Evolutionary conservation across 2,113 vertebrate species (phyloP), one percentile per base, ranked within the genome.

Genomic region (Acrocephalus kingi): DNA sequence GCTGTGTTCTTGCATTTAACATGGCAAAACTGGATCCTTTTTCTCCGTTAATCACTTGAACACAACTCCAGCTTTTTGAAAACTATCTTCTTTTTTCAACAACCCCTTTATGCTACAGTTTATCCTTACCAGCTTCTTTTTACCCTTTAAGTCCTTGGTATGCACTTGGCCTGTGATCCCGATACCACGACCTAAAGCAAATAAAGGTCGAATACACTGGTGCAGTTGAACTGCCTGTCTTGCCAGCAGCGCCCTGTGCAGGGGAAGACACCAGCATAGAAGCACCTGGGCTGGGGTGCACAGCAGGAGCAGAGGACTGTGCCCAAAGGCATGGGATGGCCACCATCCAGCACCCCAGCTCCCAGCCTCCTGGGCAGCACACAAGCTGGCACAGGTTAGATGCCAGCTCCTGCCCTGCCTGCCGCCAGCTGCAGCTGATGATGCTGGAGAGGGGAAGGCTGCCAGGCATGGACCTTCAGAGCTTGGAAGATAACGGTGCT

Each of bases 191-290:
- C 55, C 68, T 73, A 76, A 51, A 93, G 12, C 55, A 20, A 46
- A 28, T 2, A 8, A 11, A n/a, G 3, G 25, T 43, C 45, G 81
- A 77, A 87, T 20, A 41, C 9, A 33, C 33, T 1, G 6, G 16
- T 13, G 37, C 8, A 24, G 46, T 2, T 48, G 21, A 52, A 7
- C 52, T 39, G 25, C 30, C 43, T 30, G 55, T 23, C n/a, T 31
- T 58, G 59, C n/a, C 33, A 41, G 43, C 71, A 68, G 76, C 0
- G 0, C 30, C 33, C 48, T 2, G 4, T 0, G 10, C 23, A 48
- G 58, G 37, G 27, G 10, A 63, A 46, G 68, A 48, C 14, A 19
- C 19, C 0, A 2, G 12, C 3, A 58, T 30, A 56, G 61, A 28
- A 39, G 51, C 30, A 30, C 15, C 71, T 14, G 31, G 30, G 35